Evolutionary conservation across 2,113 vertebrate species (phyloP).

Genomic region (Grallaria varia): DNA sequence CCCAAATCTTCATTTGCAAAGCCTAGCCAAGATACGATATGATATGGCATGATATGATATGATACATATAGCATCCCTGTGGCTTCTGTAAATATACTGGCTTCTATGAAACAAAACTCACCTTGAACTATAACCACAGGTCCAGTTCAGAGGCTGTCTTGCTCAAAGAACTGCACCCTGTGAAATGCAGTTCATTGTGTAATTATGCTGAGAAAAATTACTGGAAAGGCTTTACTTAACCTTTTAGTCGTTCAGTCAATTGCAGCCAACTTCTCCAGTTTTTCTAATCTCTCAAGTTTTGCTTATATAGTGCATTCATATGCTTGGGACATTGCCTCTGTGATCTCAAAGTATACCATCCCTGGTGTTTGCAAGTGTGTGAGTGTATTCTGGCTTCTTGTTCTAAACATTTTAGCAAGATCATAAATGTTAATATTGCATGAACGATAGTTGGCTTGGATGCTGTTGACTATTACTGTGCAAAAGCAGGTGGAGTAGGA

Average conservation of each 20-base stretch:
- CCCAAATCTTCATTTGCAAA: no score
- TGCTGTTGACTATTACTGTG: not conserved
- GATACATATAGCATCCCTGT: not conserved
- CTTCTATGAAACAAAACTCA: not conserved
- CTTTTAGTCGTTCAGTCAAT: slow-evolving; percentile 35
- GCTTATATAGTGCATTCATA: slow-evolving; percentile 8
- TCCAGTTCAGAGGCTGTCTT: not conserved
- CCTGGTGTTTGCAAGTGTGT: not conserved
- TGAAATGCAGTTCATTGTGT: not conserved
- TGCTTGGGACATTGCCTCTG: not conserved
- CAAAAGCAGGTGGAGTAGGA: not conserved
- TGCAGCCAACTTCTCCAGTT: slow-evolving; percentile 41
- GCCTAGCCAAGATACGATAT: no score
- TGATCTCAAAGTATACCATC: not conserved
- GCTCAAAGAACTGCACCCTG: not conserved
- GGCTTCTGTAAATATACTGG: not conserved
- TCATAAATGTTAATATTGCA: slow-evolving; percentile 22
- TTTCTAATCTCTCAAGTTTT: slow-evolving; percentile 45
- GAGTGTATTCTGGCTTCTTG: not conserved
- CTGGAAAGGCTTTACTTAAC: slow-evolving; percentile 44
- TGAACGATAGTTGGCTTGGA: not conserved
- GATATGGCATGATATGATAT: no score
- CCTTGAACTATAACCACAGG: not conserved
- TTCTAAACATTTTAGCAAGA: not conserved
- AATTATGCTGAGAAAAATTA: slow-evolving; percentile 42